These are phyloP conservation scores for Rotaria sp. DNA, from an alignment of 2,888 invertebrate species.

Conservation along the genomic window DNA sequence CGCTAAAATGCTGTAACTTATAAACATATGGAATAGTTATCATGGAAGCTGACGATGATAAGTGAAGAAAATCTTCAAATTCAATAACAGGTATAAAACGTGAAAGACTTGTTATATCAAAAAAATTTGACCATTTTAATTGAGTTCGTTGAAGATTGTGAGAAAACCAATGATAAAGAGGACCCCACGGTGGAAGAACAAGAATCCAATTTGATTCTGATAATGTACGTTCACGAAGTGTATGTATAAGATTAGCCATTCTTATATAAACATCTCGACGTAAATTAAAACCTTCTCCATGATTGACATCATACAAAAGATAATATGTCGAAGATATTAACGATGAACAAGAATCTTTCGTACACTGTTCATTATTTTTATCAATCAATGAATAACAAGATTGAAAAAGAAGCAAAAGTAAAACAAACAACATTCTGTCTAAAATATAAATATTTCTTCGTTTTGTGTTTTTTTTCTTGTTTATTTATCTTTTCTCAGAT, in stretches of 20 bases:
- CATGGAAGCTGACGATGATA: not conserved
- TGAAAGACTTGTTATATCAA: conserved; percentile 71
- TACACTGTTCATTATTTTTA: not conserved
- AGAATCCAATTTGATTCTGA: conserved; percentile 56
- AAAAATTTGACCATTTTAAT: conserved; percentile 75
- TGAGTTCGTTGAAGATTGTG: conserved; percentile 58
- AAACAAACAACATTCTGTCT: not conserved
- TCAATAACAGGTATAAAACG: conserved; percentile 77
- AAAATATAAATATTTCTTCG: not conserved
- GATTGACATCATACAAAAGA: conserved; percentile 80
- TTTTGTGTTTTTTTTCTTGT: not conserved
- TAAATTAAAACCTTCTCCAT: conserved; percentile 90
- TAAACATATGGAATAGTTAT: conserved; percentile 39
- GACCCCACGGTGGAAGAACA: conserved; percentile 85
- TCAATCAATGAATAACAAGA: not conserved
- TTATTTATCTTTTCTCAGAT: not conserved
- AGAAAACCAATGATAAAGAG: conserved; percentile 76
- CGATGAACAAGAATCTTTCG: not conserved
- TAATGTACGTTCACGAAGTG: conserved; percentile 58
- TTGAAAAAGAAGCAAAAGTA: not conserved
- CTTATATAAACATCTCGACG: conserved; percentile 89
- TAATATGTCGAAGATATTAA: conserved; percentile 63
- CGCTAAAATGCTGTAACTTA: conserved; percentile 47
- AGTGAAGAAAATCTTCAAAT: conserved; percentile 67
- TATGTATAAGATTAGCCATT: conserved; percentile 72